Conservation (phyloP, 2,797 vertebrate species). For the Phrynocephalus forsythii region DNA sequence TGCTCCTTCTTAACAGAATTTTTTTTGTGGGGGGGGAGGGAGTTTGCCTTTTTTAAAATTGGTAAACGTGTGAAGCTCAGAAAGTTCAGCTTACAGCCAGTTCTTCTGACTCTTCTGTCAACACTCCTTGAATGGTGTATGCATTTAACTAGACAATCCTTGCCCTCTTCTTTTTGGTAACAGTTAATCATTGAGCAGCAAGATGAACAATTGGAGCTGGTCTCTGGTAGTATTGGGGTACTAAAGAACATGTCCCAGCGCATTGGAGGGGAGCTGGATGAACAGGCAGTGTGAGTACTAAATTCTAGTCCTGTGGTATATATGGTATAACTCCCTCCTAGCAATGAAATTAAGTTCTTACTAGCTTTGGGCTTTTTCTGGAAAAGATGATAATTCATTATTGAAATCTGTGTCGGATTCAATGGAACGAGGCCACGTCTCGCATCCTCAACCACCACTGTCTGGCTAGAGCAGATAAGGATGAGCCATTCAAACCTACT, state of each 20-base stretch:
- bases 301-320: not conserved
- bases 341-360: not conserved
- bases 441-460: not conserved
- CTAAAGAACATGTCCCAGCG: constrained; percentile 99
- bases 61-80: constrained; percentile 33
- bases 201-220: constrained; percentile 96
- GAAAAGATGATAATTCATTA: not conserved
- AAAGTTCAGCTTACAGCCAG: constrained; percentile 48
- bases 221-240: constrained; percentile 96
- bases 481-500: too few species aligned
- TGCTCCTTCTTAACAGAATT: not conserved
- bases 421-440: not conserved
- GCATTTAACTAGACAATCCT: constrained; percentile 53
- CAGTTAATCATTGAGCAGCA: constrained; percentile 95
- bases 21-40: too few species aligned
- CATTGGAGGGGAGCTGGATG: constrained; percentile 96
- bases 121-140: constrained; percentile 29
- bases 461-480: too few species aligned
- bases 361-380: not conserved
- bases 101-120: constrained; percentile 39
- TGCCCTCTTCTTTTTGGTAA: constrained; percentile 59
- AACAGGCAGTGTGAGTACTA: constrained; percentile 93
- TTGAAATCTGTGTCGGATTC: not conserved
- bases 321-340: too few species aligned
- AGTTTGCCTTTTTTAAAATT: not conserved